Conservation (phyloP, 2,113 vertebrate species). For the Hypomesus transpacificus region DNA sequence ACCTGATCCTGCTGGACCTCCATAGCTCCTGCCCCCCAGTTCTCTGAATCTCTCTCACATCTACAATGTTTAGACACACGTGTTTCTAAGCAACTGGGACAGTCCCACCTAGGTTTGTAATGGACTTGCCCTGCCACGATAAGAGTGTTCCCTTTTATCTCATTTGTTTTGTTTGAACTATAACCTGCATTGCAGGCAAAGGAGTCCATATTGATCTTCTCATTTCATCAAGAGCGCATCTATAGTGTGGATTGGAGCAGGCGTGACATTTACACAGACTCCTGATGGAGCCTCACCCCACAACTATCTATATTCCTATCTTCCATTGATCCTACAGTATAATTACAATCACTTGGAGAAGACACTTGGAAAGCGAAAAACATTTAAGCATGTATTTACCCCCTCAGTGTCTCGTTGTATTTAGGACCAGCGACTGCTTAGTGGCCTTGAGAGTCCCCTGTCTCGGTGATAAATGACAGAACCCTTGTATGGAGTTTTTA, state of each 20-base stretch:
- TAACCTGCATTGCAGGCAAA: slow-evolving; percentile 25
- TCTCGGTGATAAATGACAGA: slow-evolving; percentile 27
- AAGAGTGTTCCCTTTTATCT: slow-evolving; percentile 16
- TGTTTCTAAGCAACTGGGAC: too few relatives aligned
- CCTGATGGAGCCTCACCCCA: slow-evolving; percentile 27
- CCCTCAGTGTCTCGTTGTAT: neutral
- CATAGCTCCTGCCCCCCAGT: too few relatives aligned
- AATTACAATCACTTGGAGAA: slow-evolving; percentile 33
- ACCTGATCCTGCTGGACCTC: too few relatives aligned
- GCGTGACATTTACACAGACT: slow-evolving; percentile 44
- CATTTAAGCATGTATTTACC: neutral
- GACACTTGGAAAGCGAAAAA: slow-evolving; percentile 16
- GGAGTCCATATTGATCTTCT: slow-evolving; percentile 44
- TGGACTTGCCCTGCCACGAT: too few relatives aligned
- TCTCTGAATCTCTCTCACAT: too few relatives aligned
- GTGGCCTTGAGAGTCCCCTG: slow-evolving; percentile 19
- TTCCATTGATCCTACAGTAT: slow-evolving; percentile 42
- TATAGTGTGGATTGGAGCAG: slow-evolving; percentile 31
- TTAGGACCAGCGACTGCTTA: slow-evolving; percentile 1
- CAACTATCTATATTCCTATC: slow-evolving; percentile 32
- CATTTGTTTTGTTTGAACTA: slow-evolving; percentile 37
- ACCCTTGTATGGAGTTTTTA: too few relatives aligned
- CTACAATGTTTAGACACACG: too few relatives aligned
- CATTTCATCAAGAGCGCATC: slow-evolving; percentile 51
- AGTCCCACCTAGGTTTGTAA: too few relatives aligned